These are phyloP conservation scores for Tetranychus truncatus DNA, from an alignment of 2,888 invertebrate genomes.

Conservation along the genomic window DNA sequence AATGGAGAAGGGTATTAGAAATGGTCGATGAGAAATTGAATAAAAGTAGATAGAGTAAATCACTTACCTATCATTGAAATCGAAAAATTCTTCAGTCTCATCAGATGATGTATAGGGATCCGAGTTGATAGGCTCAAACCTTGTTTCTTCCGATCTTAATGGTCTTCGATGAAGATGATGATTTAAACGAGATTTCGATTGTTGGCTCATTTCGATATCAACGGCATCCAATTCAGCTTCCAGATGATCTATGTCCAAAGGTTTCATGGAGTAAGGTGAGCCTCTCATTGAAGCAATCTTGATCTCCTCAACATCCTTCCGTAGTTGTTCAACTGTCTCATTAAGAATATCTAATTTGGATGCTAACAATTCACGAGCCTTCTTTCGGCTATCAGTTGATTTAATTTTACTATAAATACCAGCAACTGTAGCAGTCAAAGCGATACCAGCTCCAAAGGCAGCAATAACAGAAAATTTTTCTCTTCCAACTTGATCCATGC, in stretches of 20 bases:
- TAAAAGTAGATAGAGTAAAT: not conserved
- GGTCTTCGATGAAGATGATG: not conserved
- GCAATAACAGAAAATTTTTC: conserved; percentile 26
- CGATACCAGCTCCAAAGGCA: conserved; percentile 29
- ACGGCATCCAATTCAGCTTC: conserved; percentile 5
- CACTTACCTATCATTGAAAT: conserved; percentile 11
- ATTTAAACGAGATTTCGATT: not conserved
- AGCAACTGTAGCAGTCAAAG: conserved; percentile 27
- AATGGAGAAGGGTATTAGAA: not conserved
- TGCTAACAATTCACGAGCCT: not conserved
- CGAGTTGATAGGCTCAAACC: not conserved
- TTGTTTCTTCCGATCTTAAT: not conserved
- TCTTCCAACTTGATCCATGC: conserved; percentile 24
- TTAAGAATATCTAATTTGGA: conserved; percentile 4
- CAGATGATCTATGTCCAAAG: not conserved
- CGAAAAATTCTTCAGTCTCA: conserved; percentile 13
- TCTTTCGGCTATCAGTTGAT: conserved; percentile 6
- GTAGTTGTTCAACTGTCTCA: not conserved
- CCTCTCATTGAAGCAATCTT: conserved; percentile 6
- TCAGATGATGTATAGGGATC: conserved; percentile 8
- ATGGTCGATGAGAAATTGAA: not conserved
- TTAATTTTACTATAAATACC: conserved; percentile 26
- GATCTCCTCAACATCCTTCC: conserved; percentile 10
- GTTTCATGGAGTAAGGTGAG: conserved; percentile 7
- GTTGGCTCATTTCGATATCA: not conserved